phyloP scores from a whole-genome alignment of 2,113 vertebrate species.

The Tiliqua scincoides region DNA sequence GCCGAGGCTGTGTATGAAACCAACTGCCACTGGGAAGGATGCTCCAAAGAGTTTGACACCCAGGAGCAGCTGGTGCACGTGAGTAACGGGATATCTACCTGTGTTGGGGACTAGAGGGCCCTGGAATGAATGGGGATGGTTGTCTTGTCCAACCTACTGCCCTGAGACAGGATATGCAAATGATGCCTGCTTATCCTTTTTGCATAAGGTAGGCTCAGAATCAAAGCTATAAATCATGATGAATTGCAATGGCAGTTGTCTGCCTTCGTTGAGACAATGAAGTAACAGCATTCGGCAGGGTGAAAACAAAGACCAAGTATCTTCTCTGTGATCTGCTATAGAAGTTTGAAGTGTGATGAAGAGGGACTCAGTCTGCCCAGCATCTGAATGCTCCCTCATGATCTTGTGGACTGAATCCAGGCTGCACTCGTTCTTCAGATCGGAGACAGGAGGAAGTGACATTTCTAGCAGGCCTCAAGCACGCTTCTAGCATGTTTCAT shows the following conservation, averaged over 20 bases:
- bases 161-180: too few relatives aligned
- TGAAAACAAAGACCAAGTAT: neutral
- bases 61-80: slow-evolving; percentile 97
- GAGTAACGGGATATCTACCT: slow-evolving; percentile 60
- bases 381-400: neutral
- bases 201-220: neutral
- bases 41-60: slow-evolving; percentile 94
- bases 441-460: too few relatives aligned
- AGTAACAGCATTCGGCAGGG: neutral
- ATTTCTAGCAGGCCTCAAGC: too few relatives aligned
- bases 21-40: slow-evolving; percentile 95
- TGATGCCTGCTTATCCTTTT: neutral
- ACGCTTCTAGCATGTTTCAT: too few relatives aligned
- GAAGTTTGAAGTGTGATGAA: neutral
- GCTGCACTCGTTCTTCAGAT: too few relatives aligned
- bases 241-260: neutral
- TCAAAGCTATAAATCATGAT: neutral
- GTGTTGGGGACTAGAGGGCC: neutral
- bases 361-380: neutral
- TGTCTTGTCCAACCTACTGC: too few relatives aligned
- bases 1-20: slow-evolving; percentile 93
- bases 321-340: neutral
- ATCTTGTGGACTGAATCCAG: too few relatives aligned
- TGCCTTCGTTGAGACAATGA: neutral
- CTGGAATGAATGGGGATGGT: neutral